Conservation (phyloP, 2,888 invertebrate species). For the Drosophila prolongata region DNA sequence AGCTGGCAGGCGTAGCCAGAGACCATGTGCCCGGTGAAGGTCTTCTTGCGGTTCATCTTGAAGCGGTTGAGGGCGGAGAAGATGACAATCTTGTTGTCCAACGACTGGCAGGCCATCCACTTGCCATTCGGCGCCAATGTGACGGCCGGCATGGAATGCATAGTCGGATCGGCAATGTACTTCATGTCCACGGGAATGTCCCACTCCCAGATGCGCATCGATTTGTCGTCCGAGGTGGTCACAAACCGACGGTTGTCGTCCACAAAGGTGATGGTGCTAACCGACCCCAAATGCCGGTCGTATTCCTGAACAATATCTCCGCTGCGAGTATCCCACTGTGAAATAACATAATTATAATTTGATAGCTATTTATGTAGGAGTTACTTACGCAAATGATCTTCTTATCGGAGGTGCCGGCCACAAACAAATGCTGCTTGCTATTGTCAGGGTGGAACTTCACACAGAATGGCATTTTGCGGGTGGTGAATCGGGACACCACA, state of each 20-base stretch:
- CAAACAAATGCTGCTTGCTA: constrained; percentile 98
- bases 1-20: constrained; percentile 99
- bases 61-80: constrained; percentile 99
- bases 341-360: background rate
- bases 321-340: constrained; percentile 95
- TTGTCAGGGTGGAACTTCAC: constrained; percentile 99
- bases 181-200: constrained; percentile 99
- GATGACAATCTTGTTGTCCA: constrained; percentile 99
- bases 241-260: constrained; percentile 99
- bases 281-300: constrained; percentile 98
- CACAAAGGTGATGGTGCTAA: constrained; percentile 99
- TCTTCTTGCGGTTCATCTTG: constrained; percentile 98
- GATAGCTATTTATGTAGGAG: no score
- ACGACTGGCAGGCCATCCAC: constrained; percentile 99
- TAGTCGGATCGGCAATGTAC: constrained; percentile 99
- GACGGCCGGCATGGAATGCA: constrained; percentile 99
- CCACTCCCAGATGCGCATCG: constrained; percentile 99
- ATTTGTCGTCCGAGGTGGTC: constrained; percentile 99
- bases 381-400: constrained; percentile 97
- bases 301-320: constrained; percentile 99
- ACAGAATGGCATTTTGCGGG: constrained; percentile 98
- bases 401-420: constrained; percentile 99
- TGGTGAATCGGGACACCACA: constrained; percentile 94
- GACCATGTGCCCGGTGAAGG: constrained; percentile 99
- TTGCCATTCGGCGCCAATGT: constrained; percentile 98